A percentile compares a stretch with the other conserved stretches of the same genome.
Evolutionary conservation across 2,888 invertebrate genomes (phyloP).

Genomic region (Rotaria sp.): DNA sequence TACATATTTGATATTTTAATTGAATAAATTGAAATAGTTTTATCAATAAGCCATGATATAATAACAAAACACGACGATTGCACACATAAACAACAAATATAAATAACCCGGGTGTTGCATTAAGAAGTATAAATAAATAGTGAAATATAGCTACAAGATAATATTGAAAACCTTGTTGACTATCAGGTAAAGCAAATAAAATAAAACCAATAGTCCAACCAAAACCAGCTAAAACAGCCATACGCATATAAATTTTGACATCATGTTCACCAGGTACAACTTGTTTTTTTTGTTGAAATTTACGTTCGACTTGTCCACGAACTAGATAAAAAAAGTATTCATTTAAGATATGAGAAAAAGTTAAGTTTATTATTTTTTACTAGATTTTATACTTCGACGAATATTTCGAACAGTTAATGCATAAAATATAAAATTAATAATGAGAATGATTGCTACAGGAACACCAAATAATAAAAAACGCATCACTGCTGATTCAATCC

Average conservation of each 20-base stretch:
- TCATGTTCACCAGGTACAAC: conserved; percentile 38
- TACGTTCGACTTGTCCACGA: conserved; percentile 4
- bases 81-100: conserved; percentile 13
- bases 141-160: not conserved
- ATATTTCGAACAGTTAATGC: conserved; percentile 37
- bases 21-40: not conserved
- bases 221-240: conserved; percentile 39
- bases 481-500: conserved; percentile 34
- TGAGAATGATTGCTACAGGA: conserved; percentile 34
- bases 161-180: not conserved
- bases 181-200: not conserved
- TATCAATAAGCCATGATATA: not conserved
- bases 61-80: not conserved
- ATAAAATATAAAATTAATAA: conserved; percentile 38
- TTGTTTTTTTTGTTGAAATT: conserved; percentile 23
- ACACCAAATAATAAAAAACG: conserved; percentile 36
- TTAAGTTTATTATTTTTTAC: not conserved
- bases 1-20: not conserved
- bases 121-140: conserved; percentile 13
- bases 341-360: not conserved
- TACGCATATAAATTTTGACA: conserved; percentile 39
- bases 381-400: conserved; percentile 30
- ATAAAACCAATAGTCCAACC: conserved; percentile 39
- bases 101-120: conserved; percentile 9
- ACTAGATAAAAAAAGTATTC: not conserved